phyloP scores from a whole-genome alignment of 2,888 invertebrate species.

The Patella depressa region DNA sequence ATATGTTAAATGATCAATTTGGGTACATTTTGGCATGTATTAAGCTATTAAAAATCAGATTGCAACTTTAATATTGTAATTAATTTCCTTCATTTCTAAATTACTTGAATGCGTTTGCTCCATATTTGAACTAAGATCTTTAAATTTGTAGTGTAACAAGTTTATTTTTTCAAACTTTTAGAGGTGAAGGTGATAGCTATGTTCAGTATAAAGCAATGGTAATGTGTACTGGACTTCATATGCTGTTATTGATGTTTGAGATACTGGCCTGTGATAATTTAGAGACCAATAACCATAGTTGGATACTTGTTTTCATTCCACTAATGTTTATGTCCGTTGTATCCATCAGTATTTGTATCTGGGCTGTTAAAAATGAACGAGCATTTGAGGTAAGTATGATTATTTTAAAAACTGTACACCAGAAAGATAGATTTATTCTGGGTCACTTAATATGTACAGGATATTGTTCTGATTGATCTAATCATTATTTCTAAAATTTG shows the following conservation, averaged over 20 bases:
- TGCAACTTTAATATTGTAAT: too few species aligned
- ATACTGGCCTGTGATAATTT: slow-evolving; percentile 95
- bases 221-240: slow-evolving; percentile 92
- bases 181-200: slow-evolving; percentile 94
- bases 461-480: too few species aligned
- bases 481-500: too few species aligned
- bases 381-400: slow-evolving; percentile 86
- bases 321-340: slow-evolving; percentile 96
- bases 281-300: slow-evolving; percentile 80
- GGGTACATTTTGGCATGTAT: too few species aligned
- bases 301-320: slow-evolving; percentile 84
- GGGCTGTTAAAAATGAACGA: slow-evolving; percentile 98
- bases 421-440: too few species aligned
- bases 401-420: too few species aligned
- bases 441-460: too few species aligned
- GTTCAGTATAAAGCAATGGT: slow-evolving; percentile 99
- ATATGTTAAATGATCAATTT: too few species aligned
- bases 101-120: too few species aligned
- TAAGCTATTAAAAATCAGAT: too few species aligned
- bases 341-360: slow-evolving; percentile 96
- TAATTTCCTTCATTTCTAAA: too few species aligned
- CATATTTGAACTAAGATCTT: background rate
- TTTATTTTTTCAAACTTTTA: slow-evolving; percentile 70
- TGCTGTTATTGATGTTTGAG: slow-evolving; percentile 96
- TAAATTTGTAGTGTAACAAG: background rate